phyloP scores from a whole-genome alignment of 2,888 invertebrate genomes.

The Leptinotarsa juncta region DNA sequence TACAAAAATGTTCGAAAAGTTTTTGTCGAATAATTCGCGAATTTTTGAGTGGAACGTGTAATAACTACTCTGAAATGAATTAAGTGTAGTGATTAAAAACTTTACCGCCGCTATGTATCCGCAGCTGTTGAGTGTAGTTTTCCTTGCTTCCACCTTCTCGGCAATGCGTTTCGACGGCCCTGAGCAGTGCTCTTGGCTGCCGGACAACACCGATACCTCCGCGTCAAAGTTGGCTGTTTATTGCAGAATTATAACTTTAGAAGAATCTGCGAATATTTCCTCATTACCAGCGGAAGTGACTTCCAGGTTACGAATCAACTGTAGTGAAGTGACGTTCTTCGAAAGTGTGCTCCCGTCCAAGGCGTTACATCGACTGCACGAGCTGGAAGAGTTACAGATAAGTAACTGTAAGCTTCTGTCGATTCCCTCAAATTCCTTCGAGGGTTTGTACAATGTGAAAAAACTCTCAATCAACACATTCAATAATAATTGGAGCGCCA shows the following conservation, averaged over 20 bases:
- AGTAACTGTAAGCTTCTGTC: constrained; percentile 84
- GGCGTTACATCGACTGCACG: constrained; percentile 74
- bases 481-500: constrained; percentile 83
- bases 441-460: constrained; percentile 82
- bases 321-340: constrained; percentile 81
- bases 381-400: constrained; percentile 80
- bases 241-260: constrained; percentile 79
- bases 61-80: constrained; percentile 43
- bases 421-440: constrained; percentile 81
- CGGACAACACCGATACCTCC: constrained; percentile 66
- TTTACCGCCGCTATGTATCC: constrained; percentile 66
- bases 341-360: constrained; percentile 82
- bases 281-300: constrained; percentile 78
- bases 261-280: constrained; percentile 76
- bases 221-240: constrained; percentile 69
- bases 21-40: constrained; percentile 12
- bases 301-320: constrained; percentile 78
- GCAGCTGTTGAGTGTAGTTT: constrained; percentile 65
- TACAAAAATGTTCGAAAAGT: constrained; percentile 30
- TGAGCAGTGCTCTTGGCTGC: constrained; percentile 66
- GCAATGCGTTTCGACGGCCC: constrained; percentile 63
- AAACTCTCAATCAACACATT: constrained; percentile 82
- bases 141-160: constrained; percentile 50
- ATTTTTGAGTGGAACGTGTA: constrained; percentile 23
- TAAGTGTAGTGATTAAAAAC: constrained; percentile 55